Percentiles rank a stretch among this genome's conserved stretches.
Evolutionary conservation across 2,113 vertebrate species (phyloP).

Genomic region (Mesembrinibis cayennensis): DNA sequence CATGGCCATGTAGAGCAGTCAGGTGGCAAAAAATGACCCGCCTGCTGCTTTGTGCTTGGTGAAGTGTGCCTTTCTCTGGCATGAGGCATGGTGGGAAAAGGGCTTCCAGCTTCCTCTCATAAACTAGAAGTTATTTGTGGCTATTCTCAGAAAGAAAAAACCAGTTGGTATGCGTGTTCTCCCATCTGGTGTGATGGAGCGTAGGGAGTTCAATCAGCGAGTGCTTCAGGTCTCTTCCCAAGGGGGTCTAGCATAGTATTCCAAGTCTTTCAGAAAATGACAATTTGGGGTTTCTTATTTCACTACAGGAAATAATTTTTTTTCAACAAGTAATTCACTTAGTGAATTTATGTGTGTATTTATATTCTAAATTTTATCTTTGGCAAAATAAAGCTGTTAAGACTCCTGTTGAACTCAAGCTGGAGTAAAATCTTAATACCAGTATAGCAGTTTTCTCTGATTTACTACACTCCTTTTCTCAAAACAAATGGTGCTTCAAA

Average conservation of each 20-base stretch:
- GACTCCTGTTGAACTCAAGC: not conserved
- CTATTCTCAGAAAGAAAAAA: not conserved
- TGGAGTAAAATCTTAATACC: not conserved
- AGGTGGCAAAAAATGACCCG: not conserved
- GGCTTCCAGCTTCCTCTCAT: not conserved
- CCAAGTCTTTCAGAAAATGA: not conserved
- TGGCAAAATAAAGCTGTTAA: conserved; percentile 20
- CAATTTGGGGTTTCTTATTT: not conserved
- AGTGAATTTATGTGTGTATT: not conserved
- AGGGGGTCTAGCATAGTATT: not conserved
- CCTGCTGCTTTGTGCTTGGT: not conserved
- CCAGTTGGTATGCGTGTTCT: not conserved
- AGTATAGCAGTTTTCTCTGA: not conserved
- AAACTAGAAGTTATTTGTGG: not conserved
- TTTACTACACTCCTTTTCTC: not conserved
- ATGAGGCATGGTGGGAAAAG: not conserved
- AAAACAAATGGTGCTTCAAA: not conserved
- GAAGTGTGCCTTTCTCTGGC: not conserved
- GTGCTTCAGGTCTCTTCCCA: not conserved
- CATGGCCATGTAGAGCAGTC: not conserved
- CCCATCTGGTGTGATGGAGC: not conserved
- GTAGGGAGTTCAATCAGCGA: rapidly evolving
- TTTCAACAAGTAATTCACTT: not conserved
- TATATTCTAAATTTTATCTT: not conserved
- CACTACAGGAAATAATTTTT: not conserved